Evolutionary conservation across 2,113 vertebrate genomes (phyloP), one percentile per base, ranked within the genome.

Genomic region (Leucopternis melanops): DNA sequence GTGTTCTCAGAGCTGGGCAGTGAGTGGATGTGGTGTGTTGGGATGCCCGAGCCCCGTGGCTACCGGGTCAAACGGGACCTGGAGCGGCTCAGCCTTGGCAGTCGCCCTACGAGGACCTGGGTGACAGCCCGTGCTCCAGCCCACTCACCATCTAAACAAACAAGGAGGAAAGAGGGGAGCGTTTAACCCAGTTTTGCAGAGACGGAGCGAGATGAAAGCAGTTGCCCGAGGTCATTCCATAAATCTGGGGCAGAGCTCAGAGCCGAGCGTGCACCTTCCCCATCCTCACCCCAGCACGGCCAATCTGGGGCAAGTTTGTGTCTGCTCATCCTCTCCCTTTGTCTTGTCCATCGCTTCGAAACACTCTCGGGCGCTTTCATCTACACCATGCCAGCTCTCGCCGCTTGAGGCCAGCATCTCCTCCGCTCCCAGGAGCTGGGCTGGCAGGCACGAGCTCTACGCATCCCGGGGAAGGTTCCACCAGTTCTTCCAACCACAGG

Each of bases 401-500:
- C 16, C 0, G 34, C 82, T n/a, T 8, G 15, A 66, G 90, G 77
- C 69, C 69, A 22, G 40, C 71, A 54, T 31, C 77, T 58, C 25
- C 86, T 61, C 40, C 2, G 0, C 52, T 74, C 40, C 77, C 21
- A 4, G 42, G 17, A 65, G 67, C 63, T 13, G 36, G 19, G 26
- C 73, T 1, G 1, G 49, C 1, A 2, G 75, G 61, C 11, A 9
- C 2, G 3, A 52, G 22, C 57, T 12, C 50, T 71, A 31, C 2
- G 7, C 63, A 16, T 55, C 47, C 45, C 9, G 1, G 71, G 62
- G n/a, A n/a, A n/a, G n/a, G n/a, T n/a, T n/a, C n/a, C n/a, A n/a
- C n/a, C n/a, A n/a, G n/a, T n/a, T n/a, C n/a, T n/a, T n/a, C n/a
- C n/a, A n/a, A n/a, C n/a, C n/a, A n/a, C n/a, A n/a, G n/a, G n/a